These are phyloP conservation scores for Oryzias woworae DNA, from an alignment of 2,113 vertebrate genomes.

Conservation along the genomic window DNA sequence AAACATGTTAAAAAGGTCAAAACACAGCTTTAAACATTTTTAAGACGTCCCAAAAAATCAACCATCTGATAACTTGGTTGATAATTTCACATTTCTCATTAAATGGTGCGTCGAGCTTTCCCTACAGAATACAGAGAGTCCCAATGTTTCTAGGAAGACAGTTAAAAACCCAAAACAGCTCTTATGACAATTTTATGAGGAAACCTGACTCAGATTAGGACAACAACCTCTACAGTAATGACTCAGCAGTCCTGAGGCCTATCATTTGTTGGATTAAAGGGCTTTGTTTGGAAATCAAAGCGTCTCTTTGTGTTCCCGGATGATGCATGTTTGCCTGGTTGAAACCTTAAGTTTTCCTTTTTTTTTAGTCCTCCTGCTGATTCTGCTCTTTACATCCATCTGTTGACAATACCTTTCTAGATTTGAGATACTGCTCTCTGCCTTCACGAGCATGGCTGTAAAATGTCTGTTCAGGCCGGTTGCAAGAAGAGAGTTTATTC, in stretches of 20 bases:
- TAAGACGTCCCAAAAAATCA: too few species aligned
- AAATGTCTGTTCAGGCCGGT: slow-evolving; percentile 23
- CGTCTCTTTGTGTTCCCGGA: slow-evolving; percentile 1
- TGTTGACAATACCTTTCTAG: not conserved
- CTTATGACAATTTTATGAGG: slow-evolving; percentile 11
- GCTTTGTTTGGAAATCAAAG: slow-evolving; percentile 15
- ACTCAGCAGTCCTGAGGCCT: slow-evolving; percentile 20
- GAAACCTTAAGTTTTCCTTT: not conserved
- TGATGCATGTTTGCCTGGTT: not conserved
- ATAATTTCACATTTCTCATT: too few species aligned
- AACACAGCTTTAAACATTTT: too few species aligned
- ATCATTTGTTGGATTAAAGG: slow-evolving; percentile 27
- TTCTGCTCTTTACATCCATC: not conserved
- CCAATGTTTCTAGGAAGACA: not conserved
- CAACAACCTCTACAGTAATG: slow-evolving; percentile 23
- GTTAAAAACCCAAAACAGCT: not conserved
- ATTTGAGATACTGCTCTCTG: not conserved
- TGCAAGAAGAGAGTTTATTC: not conserved
- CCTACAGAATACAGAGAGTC: not conserved
- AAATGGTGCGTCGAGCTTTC: not conserved
- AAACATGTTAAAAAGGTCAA: too few species aligned
- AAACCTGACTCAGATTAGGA: slow-evolving; percentile 36
- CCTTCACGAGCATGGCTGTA: slow-evolving; percentile 1
- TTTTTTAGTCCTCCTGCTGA: slow-evolving; percentile 10
- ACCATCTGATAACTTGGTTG: too few species aligned